These are phyloP conservation scores for Protobothrops mucrosquamatus DNA, from an alignment of 2,113 vertebrate species.

Conservation along the genomic window DNA sequence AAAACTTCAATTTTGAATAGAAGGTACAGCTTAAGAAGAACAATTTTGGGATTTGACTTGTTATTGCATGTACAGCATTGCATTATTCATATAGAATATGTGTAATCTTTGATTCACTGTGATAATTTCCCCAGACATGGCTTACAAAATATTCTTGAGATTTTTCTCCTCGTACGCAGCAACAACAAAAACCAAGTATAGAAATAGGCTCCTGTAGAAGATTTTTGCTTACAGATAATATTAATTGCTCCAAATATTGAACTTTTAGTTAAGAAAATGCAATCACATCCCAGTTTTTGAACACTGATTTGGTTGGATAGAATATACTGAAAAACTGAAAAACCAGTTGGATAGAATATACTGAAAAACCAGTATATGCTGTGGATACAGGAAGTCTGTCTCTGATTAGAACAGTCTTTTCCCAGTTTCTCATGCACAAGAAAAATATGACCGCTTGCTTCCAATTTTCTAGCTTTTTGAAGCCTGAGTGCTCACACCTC, in stretches of 20 bases:
- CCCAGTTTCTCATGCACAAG: background rate
- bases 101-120: background rate
- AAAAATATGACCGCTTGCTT: background rate
- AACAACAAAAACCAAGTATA: background rate
- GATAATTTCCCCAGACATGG: background rate
- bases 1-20: background rate
- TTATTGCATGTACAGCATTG: background rate
- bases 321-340: background rate
- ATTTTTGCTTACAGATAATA: background rate
- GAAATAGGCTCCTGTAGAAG: background rate
- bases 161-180: background rate
- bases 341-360: background rate
- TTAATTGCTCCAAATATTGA: background rate
- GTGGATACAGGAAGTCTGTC: background rate
- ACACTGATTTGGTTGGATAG: background rate
- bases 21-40: background rate
- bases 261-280: background rate
- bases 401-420: background rate
- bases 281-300: background rate
- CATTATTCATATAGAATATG: background rate
- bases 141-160: background rate
- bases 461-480: background rate
- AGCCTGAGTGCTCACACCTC: background rate
- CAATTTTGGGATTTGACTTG: background rate
- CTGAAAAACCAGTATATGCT: background rate